These are phyloP conservation scores for Lanius collurio DNA, from an alignment of 2,113 vertebrate genomes.

Conservation along the genomic window DNA sequence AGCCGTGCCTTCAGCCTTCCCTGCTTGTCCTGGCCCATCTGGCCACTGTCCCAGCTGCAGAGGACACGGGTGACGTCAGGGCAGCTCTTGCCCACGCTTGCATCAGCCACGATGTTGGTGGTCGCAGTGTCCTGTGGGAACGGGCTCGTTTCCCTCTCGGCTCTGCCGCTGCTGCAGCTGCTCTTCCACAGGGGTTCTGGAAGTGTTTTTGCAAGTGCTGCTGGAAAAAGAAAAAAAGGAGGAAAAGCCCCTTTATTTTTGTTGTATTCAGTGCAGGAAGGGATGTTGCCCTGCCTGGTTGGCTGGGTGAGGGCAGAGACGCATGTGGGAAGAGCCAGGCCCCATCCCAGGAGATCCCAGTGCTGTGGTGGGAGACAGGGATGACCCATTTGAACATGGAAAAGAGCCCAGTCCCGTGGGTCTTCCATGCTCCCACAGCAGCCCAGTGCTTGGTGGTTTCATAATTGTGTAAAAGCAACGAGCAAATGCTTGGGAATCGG, in stretches of 20 bases:
- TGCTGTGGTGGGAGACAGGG: not conserved
- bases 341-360: not conserved
- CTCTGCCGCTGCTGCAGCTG: not conserved
- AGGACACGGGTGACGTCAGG: not conserved
- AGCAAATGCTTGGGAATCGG: not conserved
- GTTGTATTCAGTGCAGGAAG: fast-evolving
- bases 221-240: not conserved
- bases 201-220: not conserved
- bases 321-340: not conserved
- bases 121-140: not conserved
- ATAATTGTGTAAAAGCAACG: not conserved
- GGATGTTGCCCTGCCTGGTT: not conserved
- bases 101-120: not conserved
- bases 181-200: not conserved
- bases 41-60: not conserved
- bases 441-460: not conserved
- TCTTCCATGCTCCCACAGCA: not conserved
- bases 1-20: not conserved
- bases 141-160: fast-evolving
- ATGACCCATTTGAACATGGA: not conserved
- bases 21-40: not conserved
- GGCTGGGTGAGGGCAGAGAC: fast-evolving
- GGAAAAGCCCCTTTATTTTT: fast-evolving
- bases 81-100: not conserved
- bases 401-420: not conserved